Conservation (phyloP, 2,113 vertebrate genomes). For the Procavia capensis region DNA sequence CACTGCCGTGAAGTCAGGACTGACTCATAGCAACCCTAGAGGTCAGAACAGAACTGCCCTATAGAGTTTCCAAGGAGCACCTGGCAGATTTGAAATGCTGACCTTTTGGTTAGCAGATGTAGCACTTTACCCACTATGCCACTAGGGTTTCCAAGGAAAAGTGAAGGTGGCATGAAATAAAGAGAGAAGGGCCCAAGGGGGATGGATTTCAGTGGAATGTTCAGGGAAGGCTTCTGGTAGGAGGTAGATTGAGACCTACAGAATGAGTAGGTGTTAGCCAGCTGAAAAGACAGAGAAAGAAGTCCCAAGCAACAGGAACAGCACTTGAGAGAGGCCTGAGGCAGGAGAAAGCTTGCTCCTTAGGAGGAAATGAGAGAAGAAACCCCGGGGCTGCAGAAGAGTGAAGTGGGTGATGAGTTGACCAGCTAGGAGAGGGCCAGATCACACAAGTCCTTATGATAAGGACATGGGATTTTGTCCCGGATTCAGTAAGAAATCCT, state of each 20-base stretch:
- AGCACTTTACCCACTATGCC: no score
- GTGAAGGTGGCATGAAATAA: not conserved
- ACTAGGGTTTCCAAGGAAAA: no score
- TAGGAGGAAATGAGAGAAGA: not conserved
- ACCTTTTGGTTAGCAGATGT: no score
- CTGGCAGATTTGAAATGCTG: no score
- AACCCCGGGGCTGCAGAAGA: not conserved
- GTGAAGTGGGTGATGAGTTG: fast-evolving
- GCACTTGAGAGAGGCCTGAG: not conserved
- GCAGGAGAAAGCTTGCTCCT: not conserved
- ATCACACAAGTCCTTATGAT: not conserved
- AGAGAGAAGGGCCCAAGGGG: fast-evolving
- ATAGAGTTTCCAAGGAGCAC: no score
- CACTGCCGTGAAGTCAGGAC: no score
- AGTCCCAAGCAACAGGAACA: not conserved
- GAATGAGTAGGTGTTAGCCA: not conserved
- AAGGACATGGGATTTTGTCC: not conserved
- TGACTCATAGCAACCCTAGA: no score
- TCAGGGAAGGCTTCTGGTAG: not conserved
- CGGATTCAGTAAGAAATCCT: not conserved
- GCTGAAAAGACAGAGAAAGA: not conserved
- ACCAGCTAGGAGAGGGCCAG: not conserved
- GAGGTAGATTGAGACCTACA: not conserved
- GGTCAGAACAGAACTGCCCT: no score
- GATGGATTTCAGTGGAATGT: not conserved